phyloP scores from a whole-genome alignment of 2,888 invertebrate genomes.

The Heliconius sara region DNA sequence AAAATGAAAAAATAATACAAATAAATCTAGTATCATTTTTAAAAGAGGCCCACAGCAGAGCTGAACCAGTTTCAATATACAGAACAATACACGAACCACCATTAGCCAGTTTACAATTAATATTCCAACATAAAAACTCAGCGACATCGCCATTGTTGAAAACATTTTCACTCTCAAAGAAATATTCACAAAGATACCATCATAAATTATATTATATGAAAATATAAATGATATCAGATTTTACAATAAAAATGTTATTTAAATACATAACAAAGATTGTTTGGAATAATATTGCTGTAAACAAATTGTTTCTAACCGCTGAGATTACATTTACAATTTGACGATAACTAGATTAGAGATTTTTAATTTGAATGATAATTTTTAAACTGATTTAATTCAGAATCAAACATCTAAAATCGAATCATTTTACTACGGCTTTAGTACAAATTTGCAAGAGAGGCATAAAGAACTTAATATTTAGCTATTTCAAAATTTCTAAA shows the following conservation, averaged over 20 bases:
- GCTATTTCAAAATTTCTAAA: no score
- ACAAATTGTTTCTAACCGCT: constrained; percentile 51
- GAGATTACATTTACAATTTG: constrained; percentile 45
- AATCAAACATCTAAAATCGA: no score
- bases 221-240: constrained; percentile 3
- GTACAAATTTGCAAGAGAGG: no score
- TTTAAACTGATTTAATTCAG: no score
- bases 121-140: constrained; percentile 13
- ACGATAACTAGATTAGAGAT: no score
- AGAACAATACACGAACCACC: constrained; percentile 19
- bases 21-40: not conserved
- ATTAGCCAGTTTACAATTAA: constrained; percentile 24
- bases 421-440: no score
- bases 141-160: constrained; percentile 16
- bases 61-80: constrained; percentile 4
- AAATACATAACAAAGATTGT: constrained; percentile 19
- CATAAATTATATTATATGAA: constrained; percentile 9
- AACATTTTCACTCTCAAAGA: constrained; percentile 7
- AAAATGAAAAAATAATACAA: not conserved
- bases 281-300: constrained; percentile 40
- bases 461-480: no score
- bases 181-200: constrained; percentile 14
- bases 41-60: not conserved
- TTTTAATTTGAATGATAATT: not conserved
- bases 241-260: constrained; percentile 6